phyloP scores from a whole-genome alignment of 53 echinoderm and acorn worm species.

The Paracentrotus lividus region DNA sequence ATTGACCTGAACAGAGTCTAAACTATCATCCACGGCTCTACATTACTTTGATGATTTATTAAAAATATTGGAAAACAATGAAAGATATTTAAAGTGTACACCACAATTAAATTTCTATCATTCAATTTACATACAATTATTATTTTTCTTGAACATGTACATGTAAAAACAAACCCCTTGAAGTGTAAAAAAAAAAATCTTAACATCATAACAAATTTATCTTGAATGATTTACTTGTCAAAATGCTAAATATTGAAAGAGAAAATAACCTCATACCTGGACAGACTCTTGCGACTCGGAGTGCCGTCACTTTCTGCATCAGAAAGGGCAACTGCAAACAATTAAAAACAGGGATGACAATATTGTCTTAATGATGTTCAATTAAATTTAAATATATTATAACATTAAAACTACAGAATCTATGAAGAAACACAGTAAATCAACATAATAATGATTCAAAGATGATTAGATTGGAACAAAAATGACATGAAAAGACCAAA shows the following conservation, averaged over 20 bases:
- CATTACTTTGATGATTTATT: background rate
- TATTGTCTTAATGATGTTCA: no score
- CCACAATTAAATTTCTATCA: background rate
- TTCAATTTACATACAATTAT: background rate
- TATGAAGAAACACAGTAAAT: no score
- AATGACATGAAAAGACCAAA: no score
- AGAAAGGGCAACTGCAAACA: slow-evolving; percentile 84
- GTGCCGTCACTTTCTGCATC: slow-evolving; percentile 94
- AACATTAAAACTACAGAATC: no score
- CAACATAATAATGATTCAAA: no score
- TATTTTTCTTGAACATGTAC: background rate
- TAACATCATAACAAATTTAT: no score
- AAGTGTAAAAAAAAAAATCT: no score
- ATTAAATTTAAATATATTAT: no score
- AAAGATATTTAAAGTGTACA: background rate
- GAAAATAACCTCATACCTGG: slow-evolving; percentile 77
- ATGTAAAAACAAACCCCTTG: background rate
- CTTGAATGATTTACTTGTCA: background rate
- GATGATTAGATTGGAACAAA: no score
- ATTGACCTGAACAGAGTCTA: background rate
- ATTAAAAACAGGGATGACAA: background rate
- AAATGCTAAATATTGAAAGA: background rate
- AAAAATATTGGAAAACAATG: background rate
- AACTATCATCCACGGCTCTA: background rate
- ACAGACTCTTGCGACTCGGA: slow-evolving; percentile 89